Percentiles rank a stretch among this genome's conserved stretches.
Evolutionary conservation across 2,888 invertebrate species (phyloP).

Genomic region (Torymus auratus): DNA sequence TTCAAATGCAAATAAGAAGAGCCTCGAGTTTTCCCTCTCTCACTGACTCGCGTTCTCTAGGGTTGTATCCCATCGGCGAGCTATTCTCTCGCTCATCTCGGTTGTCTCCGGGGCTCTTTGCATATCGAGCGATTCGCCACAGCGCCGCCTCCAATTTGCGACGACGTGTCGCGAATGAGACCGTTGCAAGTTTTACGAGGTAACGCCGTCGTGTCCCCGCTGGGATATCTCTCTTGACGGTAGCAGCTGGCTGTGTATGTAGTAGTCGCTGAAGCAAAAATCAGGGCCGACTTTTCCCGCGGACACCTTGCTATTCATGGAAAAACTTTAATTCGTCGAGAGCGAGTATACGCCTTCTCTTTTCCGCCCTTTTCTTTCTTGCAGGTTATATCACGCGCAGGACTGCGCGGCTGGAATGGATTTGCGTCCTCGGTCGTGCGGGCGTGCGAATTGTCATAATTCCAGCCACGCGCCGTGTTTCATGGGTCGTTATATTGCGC

Average conservation of each 20-base stretch:
- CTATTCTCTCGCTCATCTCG: too few relatives aligned
- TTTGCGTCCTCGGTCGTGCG: constrained; percentile 30
- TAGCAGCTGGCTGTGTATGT: too few relatives aligned
- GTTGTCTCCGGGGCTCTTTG: constrained; percentile 17
- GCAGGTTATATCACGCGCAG: not conserved
- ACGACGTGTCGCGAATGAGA: constrained; percentile 51
- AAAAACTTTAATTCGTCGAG: constrained; percentile 70
- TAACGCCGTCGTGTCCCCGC: constrained; percentile 2
- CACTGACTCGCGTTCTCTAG: too few relatives aligned
- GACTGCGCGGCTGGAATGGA: constrained; percentile 31
- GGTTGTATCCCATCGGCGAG: too few relatives aligned
- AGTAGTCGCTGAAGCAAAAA: constrained; percentile 66
- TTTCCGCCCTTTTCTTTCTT: not conserved
- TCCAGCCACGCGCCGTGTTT: not conserved
- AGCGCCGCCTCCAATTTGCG: constrained; percentile 45
- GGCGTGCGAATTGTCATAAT: constrained; percentile 29
- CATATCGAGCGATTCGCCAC: constrained; percentile 42
- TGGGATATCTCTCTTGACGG: constrained; percentile 14
- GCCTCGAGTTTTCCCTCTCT: not conserved
- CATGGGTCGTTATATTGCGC: too few relatives aligned
- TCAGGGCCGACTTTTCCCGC: constrained; percentile 61
- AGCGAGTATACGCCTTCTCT: constrained; percentile 36
- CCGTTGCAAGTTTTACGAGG: constrained; percentile 32
- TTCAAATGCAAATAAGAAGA: constrained; percentile 39
- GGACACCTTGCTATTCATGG: constrained; percentile 69